Evolutionary conservation across 2,888 invertebrate genomes (phyloP).

Genomic region (Synergus itoensis): DNA sequence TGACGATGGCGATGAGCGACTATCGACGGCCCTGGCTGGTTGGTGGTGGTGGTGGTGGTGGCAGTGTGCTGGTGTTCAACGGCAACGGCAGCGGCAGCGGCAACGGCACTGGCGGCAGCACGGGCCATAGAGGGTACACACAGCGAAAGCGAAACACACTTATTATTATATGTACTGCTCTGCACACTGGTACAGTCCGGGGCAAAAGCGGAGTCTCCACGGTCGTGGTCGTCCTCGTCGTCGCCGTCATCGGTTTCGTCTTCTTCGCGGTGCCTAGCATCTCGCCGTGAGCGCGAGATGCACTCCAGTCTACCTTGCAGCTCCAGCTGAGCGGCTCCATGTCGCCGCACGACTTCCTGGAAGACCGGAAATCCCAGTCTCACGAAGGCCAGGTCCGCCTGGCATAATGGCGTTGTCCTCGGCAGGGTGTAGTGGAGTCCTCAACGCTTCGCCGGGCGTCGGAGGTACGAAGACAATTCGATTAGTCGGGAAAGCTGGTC

Average conservation of each 20-base stretch:
- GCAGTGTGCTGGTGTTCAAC: no score
- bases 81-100: no score
- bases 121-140: no score
- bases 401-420: conserved; percentile 75
- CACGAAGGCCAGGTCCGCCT: conserved; percentile 52
- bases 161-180: no score
- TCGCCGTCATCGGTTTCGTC: conserved; percentile 24
- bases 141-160: no score
- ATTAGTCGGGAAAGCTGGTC: no score
- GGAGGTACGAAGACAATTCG: conserved; percentile 59
- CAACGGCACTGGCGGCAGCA: no score
- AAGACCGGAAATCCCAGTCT: conserved; percentile 43
- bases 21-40: no score
- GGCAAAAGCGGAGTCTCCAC: conserved; percentile 12
- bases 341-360: conserved; percentile 45
- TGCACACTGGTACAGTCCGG: conserved; percentile 14
- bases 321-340: conserved; percentile 45
- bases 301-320: conserved; percentile 24
- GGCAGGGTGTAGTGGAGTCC: conserved; percentile 68
- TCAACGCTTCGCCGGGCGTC: conserved; percentile 58
- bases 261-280: conserved; percentile 13
- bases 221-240: conserved; percentile 38
- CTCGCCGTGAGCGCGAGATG: conserved; percentile 23
- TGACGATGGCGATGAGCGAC: no score
- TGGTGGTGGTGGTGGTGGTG: no score